Conservation (phyloP, 2,113 vertebrate species). For the Albula glossodonta region DNA sequence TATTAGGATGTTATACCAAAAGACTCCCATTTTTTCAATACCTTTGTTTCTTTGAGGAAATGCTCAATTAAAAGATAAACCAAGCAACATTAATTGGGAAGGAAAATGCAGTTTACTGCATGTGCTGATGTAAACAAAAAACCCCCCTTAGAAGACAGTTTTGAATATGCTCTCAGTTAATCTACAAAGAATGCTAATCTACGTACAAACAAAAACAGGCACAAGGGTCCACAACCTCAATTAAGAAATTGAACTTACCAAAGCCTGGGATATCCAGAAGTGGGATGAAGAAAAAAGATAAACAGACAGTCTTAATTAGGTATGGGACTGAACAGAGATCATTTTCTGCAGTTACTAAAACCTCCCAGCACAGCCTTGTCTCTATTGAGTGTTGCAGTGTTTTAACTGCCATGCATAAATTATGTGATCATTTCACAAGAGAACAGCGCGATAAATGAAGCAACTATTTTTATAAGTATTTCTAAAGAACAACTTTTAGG, state of each 20-base stretch:
- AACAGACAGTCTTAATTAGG: constrained; percentile 18
- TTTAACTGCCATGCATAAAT: constrained; percentile 72
- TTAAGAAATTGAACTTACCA: constrained; percentile 26
- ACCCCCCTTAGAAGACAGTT: neutral
- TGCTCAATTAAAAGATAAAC: constrained; percentile 3
- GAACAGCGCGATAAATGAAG: constrained; percentile 26
- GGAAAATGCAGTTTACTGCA: neutral
- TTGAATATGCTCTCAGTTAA: neutral
- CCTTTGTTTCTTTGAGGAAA: neutral
- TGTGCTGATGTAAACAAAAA: neutral
- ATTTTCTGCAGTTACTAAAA: neutral
- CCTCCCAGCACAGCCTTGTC: constrained; percentile 39
- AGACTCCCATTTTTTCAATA: neutral
- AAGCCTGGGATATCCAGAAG: constrained; percentile 27
- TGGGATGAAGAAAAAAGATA: constrained; percentile 5
- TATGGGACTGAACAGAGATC: constrained; percentile 21
- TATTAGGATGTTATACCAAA: neutral
- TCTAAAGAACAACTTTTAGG: neutral
- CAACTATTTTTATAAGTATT: neutral
- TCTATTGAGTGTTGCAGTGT: constrained; percentile 56
- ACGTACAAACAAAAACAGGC: constrained; percentile 6
- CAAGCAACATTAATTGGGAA: neutral
- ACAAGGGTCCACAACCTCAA: neutral
- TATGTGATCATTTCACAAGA: constrained; percentile 32
- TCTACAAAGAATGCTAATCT: neutral